These are phyloP conservation scores for Rattus rattus DNA, from an alignment of 2,113 vertebrate species.

Conservation along the genomic window DNA sequence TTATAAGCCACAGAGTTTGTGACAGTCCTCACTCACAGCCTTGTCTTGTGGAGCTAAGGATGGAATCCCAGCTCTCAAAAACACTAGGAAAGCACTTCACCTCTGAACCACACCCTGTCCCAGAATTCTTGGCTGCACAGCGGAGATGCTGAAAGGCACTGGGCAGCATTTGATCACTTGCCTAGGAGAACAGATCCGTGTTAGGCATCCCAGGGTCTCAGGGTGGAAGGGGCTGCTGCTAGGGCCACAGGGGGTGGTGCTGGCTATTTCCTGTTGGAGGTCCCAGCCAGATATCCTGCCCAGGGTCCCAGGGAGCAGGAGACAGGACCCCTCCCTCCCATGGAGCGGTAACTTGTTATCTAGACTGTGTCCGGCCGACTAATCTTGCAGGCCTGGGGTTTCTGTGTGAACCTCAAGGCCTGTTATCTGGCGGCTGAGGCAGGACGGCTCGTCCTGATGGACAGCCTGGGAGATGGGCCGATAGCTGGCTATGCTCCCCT, in stretches of 20 bases:
- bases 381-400: constrained; percentile 85
- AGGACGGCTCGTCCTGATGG: constrained; percentile 80
- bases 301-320: background rate
- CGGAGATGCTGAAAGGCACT: background rate
- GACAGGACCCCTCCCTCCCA: background rate
- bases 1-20: background rate
- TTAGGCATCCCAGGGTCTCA: background rate
- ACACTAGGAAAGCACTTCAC: background rate
- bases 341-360: constrained; percentile 72
- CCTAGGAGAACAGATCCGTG: fast-evolving
- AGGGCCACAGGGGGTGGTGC: background rate
- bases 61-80: background rate
- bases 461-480: constrained; percentile 75
- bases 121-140: background rate
- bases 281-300: background rate
- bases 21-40: background rate
- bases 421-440: constrained; percentile 86
- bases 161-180: fast-evolving
- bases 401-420: constrained; percentile 87
- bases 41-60: background rate
- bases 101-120: background rate
- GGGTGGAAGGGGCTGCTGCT: background rate
- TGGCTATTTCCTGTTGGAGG: background rate
- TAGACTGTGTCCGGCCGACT: constrained; percentile 77
- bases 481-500: constrained; percentile 67